Evolutionary conservation across 64 coral and sea anemone species (phyloP), one percentile per base, ranked within the genome.

Genomic region (Actinia equina): DNA sequence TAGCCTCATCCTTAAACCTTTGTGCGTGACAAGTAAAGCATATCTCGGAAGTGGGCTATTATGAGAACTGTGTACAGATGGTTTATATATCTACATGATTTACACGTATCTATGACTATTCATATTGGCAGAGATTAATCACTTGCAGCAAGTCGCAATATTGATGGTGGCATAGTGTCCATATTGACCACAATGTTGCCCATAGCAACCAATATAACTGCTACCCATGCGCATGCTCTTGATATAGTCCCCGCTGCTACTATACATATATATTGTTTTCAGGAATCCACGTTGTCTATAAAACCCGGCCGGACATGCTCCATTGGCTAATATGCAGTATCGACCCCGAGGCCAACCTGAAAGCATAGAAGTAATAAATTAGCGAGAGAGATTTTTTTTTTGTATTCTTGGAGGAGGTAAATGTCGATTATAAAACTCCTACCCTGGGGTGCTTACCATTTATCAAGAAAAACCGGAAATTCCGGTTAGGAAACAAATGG

Each of bases 121-220:
- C 55, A 57, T 57, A 54, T 6, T 54, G 52, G 55, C 6, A 20
- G 45, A 46, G 9, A 52, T 62, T 2, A 19, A 3, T 85, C 17
- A 96, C 85, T 96, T 96, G 94, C 94, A 96, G 60, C 94, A 96
- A 17, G 91, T 80, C 46, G 87, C 85, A 84, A 96, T 93, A 60
- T 89, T 96, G 17, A 96, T 83, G 12, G 91, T 65, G 17, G 90
- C 94, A 83, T 86, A 96, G 69, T 93, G 93, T 22, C 91, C 91
- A 56, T 90, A 91, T 49, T 90, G 84, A 71, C 88, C 94, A 53
- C 94, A 96, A 19, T 90, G 87, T 84, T 67, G 84, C 2, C 91
- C 91, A 90, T 88, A 93, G 59, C 94, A 96, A 88, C 94, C 94
- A 22, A 96, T 93, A 49, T 82, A 96, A 60, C 94, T 96, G 82